Evolutionary conservation across 2,113 vertebrate genomes (phyloP).

Genomic region (Elgaria multicarinata): DNA sequence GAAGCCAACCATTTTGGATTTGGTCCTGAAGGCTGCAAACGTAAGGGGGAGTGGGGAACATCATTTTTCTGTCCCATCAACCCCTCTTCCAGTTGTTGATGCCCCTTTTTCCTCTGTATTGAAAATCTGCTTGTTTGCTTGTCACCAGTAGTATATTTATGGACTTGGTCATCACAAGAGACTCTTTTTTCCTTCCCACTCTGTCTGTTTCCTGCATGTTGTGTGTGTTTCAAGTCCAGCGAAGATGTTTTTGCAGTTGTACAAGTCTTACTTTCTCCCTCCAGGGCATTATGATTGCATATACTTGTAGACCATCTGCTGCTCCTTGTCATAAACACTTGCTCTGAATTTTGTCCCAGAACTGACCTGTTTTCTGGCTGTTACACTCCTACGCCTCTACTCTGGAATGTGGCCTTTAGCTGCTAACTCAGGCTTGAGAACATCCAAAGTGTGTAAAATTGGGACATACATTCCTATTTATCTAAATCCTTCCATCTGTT

Average conservation of each 20-base stretch:
- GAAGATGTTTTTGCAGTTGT: neutral
- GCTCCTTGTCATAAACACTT: slow-evolving; percentile 56
- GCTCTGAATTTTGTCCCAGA: slow-evolving; percentile 50
- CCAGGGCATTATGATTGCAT: slow-evolving; percentile 24
- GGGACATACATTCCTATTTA: slow-evolving; percentile 40
- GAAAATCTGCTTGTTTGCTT: neutral
- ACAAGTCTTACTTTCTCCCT: slow-evolving; percentile 20
- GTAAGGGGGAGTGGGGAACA: slow-evolving; percentile 72
- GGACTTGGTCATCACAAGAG: neutral
- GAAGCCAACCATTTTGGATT: slow-evolving; percentile 95
- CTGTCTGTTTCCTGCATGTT: neutral
- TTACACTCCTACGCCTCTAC: slow-evolving; percentile 59
- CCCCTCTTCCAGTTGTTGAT: neutral
- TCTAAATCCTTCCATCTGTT: slow-evolving; percentile 1
- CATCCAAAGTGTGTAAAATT: slow-evolving; percentile 32
- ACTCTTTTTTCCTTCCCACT: neutral
- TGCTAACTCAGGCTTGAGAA: slow-evolving; percentile 35
- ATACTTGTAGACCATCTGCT: slow-evolving; percentile 39
- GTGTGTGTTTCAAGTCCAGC: neutral
- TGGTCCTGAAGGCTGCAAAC: slow-evolving; percentile 93
- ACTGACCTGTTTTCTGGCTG: slow-evolving; percentile 37
- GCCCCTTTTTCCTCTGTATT: neutral
- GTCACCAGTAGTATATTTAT: rapidly evolving
- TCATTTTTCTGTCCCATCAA: too few species aligned
- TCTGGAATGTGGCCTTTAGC: slow-evolving; percentile 42